Conservation (phyloP, 2,888 invertebrate genomes). For the Nymphalis urticae region DNA sequence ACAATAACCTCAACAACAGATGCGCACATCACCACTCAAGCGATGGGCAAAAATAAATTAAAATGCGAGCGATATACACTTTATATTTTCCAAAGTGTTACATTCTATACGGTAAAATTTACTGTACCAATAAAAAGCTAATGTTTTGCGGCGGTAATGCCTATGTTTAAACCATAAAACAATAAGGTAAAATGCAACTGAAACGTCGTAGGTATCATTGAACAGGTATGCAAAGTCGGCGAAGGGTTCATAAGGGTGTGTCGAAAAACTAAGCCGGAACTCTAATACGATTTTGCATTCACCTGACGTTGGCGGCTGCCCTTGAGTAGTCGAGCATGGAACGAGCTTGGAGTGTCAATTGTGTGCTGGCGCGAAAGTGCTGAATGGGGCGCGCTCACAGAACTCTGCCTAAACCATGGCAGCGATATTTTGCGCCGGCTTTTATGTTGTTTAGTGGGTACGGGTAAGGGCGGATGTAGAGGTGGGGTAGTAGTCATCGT, state of each 20-base stretch:
- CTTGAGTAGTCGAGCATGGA: slow-evolving; percentile 88
- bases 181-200: background rate
- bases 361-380: slow-evolving; percentile 92
- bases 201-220: slow-evolving; percentile 4
- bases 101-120: slow-evolving; percentile 22
- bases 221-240: slow-evolving; percentile 16
- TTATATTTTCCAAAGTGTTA: slow-evolving; percentile 19
- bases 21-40: slow-evolving; percentile 23
- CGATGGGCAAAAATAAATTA: slow-evolving; percentile 24
- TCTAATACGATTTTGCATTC: slow-evolving; percentile 46
- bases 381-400: slow-evolving; percentile 87
- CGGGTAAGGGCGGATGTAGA: slow-evolving; percentile 49
- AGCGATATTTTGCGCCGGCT: slow-evolving; percentile 92
- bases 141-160: background rate
- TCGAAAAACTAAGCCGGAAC: slow-evolving; percentile 16
- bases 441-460: slow-evolving; percentile 82
- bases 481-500: slow-evolving; percentile 64
- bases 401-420: slow-evolving; percentile 94
- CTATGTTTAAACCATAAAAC: background rate
- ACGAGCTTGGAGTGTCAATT: slow-evolving; percentile 93
- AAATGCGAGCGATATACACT: slow-evolving; percentile 18
- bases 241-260: background rate
- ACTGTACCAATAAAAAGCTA: slow-evolving; percentile 20
- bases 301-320: slow-evolving; percentile 83
- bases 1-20: slow-evolving; percentile 28